These are phyloP conservation scores for Lepeophtheirus nordmannii DNA, from an alignment of 2,888 invertebrate genomes.

Conservation along the genomic window DNA sequence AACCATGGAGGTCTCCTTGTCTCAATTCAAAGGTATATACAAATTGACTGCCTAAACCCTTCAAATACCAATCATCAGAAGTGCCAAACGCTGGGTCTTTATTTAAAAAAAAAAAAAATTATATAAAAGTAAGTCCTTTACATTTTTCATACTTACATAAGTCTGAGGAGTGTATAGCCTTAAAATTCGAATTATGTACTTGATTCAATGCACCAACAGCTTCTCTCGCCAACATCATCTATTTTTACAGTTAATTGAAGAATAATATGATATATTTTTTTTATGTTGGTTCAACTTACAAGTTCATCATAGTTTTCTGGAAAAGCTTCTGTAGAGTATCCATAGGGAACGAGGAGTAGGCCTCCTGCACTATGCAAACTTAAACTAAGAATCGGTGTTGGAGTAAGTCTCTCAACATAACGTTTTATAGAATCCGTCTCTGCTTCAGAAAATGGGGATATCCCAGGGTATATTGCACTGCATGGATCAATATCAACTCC, in stretches of 20 bases:
- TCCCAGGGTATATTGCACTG: conserved; percentile 46
- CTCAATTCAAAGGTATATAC: no score
- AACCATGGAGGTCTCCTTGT: no score
- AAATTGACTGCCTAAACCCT: no score
- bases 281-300: conserved; percentile 19
- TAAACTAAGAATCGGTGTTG: conserved; percentile 13
- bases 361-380: conserved; percentile 15
- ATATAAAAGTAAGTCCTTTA: background rate
- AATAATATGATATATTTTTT: no score
- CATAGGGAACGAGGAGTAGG: conserved; percentile 28
- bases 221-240: conserved; percentile 43
- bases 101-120: background rate
- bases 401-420: conserved; percentile 29
- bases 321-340: conserved; percentile 25
- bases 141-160: background rate
- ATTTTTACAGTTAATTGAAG: background rate
- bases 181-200: conserved; percentile 48
- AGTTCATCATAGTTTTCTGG: conserved; percentile 27
- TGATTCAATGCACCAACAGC: conserved; percentile 46
- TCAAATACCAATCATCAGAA: no score
- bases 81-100: no score
- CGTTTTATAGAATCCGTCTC: conserved; percentile 39
- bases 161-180: conserved; percentile 31
- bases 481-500: conserved; percentile 41
- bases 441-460: conserved; percentile 51